phyloP scores from a whole-genome alignment of 2,888 invertebrate genomes.

The Cephus rjabovi region DNA sequence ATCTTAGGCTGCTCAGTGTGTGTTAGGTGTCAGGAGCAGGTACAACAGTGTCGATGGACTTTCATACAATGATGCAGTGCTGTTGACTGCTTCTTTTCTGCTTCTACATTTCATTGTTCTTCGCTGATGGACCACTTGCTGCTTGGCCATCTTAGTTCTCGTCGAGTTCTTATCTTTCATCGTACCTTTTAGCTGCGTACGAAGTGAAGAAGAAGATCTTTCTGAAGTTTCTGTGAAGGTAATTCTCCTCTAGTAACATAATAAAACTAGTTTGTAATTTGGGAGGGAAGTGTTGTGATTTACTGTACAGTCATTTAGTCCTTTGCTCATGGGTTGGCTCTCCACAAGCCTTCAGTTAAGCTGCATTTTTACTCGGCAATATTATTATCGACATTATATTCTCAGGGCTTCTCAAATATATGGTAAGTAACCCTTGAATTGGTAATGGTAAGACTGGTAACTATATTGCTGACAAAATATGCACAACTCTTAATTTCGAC shows the following conservation, averaged over 20 bases:
- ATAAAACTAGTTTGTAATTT: slow-evolving; percentile 58
- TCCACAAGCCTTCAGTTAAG: neutral
- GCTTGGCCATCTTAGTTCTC: slow-evolving; percentile 53
- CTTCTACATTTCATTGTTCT: slow-evolving; percentile 49
- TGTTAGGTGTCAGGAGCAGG: slow-evolving; percentile 48
- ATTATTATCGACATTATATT: slow-evolving; percentile 2
- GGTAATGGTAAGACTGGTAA: neutral
- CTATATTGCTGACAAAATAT: neutral
- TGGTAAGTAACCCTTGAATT: slow-evolving; percentile 12
- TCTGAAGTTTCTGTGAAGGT: slow-evolving; percentile 59
- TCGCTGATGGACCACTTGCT: slow-evolving; percentile 45
- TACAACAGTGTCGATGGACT: slow-evolving; percentile 2
- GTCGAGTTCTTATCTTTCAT: slow-evolving; percentile 54
- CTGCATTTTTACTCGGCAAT: slow-evolving; percentile 2
- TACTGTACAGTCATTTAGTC: slow-evolving; percentile 18
- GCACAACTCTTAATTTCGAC: neutral
- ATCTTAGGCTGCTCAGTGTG: slow-evolving; percentile 51
- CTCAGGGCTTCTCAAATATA: slow-evolving; percentile 1
- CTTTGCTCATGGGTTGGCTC: neutral
- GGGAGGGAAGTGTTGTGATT: slow-evolving; percentile 51
- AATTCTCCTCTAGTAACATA: slow-evolving; percentile 55
- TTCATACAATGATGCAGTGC: slow-evolving; percentile 31
- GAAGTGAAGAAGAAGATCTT: slow-evolving; percentile 49
- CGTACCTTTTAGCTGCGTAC: slow-evolving; percentile 53
- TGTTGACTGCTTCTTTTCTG: slow-evolving; percentile 44